Percentiles rank a stretch among this genome's conserved stretches.
Conservation (phyloP, 2,888 invertebrate genomes). For the Epinotia demarniana region DNA sequence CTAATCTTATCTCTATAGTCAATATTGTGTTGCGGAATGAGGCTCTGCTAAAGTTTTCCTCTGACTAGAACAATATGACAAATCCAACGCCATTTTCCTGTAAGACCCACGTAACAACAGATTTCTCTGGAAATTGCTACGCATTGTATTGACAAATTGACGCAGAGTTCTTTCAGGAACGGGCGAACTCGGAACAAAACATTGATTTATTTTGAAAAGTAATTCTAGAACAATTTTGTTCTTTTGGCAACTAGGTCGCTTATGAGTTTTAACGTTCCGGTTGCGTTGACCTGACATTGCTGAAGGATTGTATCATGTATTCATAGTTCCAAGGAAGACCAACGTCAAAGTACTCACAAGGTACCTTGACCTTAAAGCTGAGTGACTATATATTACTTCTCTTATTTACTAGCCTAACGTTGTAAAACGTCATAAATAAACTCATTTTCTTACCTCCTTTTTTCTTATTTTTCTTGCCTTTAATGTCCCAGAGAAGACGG, state of each 20-base stretch:
- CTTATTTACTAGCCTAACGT: no score
- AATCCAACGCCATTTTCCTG: constrained; percentile 30
- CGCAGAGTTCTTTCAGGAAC: constrained; percentile 15
- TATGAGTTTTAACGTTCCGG: neutral
- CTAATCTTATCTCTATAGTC: neutral
- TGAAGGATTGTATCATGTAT: no score
- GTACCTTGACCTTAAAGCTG: no score
- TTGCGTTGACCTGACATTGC: no score
- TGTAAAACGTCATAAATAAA: no score
- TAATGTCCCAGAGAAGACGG: no score
- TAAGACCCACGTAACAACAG: constrained; percentile 35
- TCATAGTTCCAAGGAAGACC: no score
- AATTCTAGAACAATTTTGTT: neutral
- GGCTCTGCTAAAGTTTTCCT: constrained; percentile 11
- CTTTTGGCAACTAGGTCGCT: neutral
- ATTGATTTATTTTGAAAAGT: neutral
- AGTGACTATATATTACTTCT: no score
- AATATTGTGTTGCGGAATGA: neutral
- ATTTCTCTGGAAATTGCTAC: constrained; percentile 38
- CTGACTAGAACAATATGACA: constrained; percentile 32
- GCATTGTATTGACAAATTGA: constrained; percentile 42
- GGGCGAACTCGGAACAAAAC: constrained; percentile 1
- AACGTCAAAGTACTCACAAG: no score
- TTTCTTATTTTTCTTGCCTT: no score
- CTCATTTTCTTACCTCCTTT: no score